Percentiles rank a stretch among this genome's conserved stretches.
These are phyloP conservation scores for Craseonycteris thonglongyai DNA, from an alignment of 2,113 vertebrate genomes.

Conservation along the genomic window DNA sequence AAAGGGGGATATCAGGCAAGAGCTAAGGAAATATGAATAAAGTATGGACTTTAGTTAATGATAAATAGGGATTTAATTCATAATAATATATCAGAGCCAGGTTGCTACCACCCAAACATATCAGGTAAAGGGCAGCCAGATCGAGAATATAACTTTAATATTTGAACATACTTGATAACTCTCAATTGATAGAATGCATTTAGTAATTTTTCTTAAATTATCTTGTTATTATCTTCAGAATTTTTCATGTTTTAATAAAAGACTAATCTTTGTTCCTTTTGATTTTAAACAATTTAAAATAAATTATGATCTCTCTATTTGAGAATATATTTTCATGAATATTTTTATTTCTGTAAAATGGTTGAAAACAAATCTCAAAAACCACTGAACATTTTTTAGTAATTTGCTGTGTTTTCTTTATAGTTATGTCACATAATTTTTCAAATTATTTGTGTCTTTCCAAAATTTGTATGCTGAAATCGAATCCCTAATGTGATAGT, in stretches of 20 bases:
- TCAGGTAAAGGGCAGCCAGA: background rate
- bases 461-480: background rate
- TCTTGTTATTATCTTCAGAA: background rate
- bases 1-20: background rate
- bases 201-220: background rate
- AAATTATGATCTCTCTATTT: background rate
- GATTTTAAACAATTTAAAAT: background rate
- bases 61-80: background rate
- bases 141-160: background rate
- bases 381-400: background rate
- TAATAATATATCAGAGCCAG: background rate
- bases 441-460: background rate
- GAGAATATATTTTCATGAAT: background rate
- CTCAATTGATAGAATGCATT: background rate
- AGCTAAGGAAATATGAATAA: background rate
- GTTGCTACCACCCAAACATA: background rate
- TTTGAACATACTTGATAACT: background rate
- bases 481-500: background rate
- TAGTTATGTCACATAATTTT: background rate
- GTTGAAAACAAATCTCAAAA: background rate
- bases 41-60: background rate
- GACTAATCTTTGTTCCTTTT: background rate
- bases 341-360: conserved; percentile 14
- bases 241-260: background rate
- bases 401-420: background rate